Conservation (phyloP, 2,888 invertebrate species). For the Atrina japonica region DNA sequence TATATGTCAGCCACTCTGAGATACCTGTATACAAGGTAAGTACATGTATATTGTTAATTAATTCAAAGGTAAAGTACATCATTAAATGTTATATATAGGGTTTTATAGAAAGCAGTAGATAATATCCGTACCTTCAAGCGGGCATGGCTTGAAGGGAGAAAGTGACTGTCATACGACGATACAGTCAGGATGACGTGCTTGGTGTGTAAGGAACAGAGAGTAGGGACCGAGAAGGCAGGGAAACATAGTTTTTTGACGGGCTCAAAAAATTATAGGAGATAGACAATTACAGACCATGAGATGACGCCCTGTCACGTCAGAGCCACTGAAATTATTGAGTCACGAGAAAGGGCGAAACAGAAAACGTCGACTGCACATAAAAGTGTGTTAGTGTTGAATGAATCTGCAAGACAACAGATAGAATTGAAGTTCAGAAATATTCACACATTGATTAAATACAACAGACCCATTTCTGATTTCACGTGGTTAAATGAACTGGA, state of each 20-base stretch:
- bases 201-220: no score
- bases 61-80: no score
- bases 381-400: neutral
- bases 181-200: no score
- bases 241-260: neutral
- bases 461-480: constrained; percentile 12
- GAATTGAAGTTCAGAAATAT: constrained; percentile 16
- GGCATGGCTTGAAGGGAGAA: no score
- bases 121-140: no score
- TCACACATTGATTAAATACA: constrained; percentile 6
- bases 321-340: neutral
- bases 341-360: neutral
- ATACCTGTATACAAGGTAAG: neutral
- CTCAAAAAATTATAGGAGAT: neutral
- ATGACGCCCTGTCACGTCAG: neutral
- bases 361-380: constrained; percentile 9
- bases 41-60: no score
- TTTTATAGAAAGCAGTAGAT: no score
- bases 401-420: constrained; percentile 3
- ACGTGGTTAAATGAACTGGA: constrained; percentile 13
- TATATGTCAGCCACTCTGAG: no score
- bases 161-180: no score
- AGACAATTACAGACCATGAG: constrained; percentile 6
- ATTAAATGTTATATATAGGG: no score
- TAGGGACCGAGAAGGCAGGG: neutral